Percentiles rank a stretch among this genome's conserved stretches.
These are phyloP conservation scores for Hydrolagus affinis DNA, from an alignment of 2,113 vertebrate genomes.

Conservation along the genomic window DNA sequence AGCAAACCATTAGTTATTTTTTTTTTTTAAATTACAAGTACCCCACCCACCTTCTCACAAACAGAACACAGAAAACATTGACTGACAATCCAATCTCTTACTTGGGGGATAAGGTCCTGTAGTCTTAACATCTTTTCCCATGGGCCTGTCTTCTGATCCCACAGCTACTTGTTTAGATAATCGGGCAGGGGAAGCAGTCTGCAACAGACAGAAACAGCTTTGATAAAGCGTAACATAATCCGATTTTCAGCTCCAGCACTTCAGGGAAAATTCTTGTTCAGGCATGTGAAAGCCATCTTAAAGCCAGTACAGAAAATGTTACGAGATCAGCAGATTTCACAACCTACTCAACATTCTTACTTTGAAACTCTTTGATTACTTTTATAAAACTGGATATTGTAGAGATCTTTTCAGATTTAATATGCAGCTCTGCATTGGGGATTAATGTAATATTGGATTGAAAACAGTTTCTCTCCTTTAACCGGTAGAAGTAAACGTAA, in stretches of 20 bases:
- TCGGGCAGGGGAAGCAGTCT: slow-evolving; percentile 76
- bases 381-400: not conserved
- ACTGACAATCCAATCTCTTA: slow-evolving; percentile 50
- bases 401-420: not conserved
- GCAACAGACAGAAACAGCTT: slow-evolving; percentile 33
- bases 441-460: not conserved
- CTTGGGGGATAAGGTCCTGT: slow-evolving; percentile 88
- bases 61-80: not conserved
- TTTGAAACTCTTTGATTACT: not conserved
- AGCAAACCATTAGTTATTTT: not conserved
- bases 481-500: not conserved
- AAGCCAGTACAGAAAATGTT: not conserved
- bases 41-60: not conserved
- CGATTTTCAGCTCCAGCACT: not conserved
- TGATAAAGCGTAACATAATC: not conserved
- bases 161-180: slow-evolving; percentile 63
- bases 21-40: not conserved
- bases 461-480: not conserved
- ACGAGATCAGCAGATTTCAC: not conserved
- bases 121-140: slow-evolving; percentile 80
- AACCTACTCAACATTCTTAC: not conserved
- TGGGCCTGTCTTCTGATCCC: slow-evolving; percentile 73
- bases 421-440: not conserved
- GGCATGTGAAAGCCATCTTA: not conserved
- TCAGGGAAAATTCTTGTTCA: not conserved